Base-by-base conservation (phyloP, 2,888 invertebrate genomes). In the Drosophila parthenogenetica region DNA sequence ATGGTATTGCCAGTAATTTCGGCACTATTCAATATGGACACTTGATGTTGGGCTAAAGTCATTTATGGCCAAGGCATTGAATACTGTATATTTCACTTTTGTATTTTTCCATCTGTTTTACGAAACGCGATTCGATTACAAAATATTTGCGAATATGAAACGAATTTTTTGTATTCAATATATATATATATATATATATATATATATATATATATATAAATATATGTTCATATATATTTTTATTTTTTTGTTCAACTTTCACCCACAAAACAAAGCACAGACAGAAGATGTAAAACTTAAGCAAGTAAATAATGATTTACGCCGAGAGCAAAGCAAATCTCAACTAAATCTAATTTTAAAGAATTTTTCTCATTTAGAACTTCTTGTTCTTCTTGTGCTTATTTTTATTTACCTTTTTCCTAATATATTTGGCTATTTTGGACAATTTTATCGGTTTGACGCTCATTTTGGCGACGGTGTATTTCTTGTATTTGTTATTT, bases 391-490 rank as follows among this genome's bases (percentile, higher is more conserved):
- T 14, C 10, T 13, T 40, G 29, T 29, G 29, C 2, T 29, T 29
- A 8, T 3, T 25, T 50, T 19, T 64, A 69, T 63, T 91, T 92
- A 92, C 92, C 92, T 91, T 92, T 73, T 91, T 91, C 76, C 92
- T 92, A 62, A 92, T 91, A 69, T 90, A 92, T 90, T 90, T 92
- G 62, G 92, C 91, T 77, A 92, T 90, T 90, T 90, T 92, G 53
- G 91, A 85, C 65, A 91, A 72, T 82, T 90, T 91, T 62, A 91
- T 90, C 69, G 89, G 81, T 80, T 92, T 92, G 73, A 90, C 90
- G 77, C 87, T 90, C 90, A 91, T 90, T 87, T 81, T 90, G 69
- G 50, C 65, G 46, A 59, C 67, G 73, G n/a, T 14, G 51, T 49
- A 25, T 69, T 51, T 67, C 46, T 60, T 16, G 2, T 16, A 45